Base-by-base conservation (phyloP, 2,113 vertebrate genomes). In the Istiophorus platypterus region DNA sequence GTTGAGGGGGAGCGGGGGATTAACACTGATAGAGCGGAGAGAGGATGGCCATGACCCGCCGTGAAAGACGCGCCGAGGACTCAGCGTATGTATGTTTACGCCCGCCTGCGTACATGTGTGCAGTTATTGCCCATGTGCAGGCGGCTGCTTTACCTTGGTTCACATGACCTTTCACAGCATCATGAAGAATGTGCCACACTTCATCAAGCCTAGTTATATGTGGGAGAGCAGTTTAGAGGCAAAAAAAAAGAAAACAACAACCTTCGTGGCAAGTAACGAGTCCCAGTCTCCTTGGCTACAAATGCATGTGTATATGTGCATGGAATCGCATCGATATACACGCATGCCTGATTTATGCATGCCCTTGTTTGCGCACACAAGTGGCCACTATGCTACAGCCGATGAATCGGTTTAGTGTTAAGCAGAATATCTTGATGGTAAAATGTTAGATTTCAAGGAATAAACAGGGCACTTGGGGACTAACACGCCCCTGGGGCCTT, bases 201-300 rank as follows among this genome's bases (percentile, higher is more conserved):
- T 86, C 64, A 68, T 92, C 80, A 84, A 24, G 39, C 59, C 52
- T 80, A 85, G 89, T 89, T 87, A 73, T 62, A 77, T 17, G 59
- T 65, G 57, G 54, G 66, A 51, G 26, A 74, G 64, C 59, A 56
- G 74, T 85, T 85, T 51, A 58, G 68, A 66, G 22, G 66, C 20
- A 64, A 45, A 63, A 72, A n/a, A n/a, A n/a, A n/a, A n/a, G n/a
- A n/a, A n/a, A n/a, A n/a, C n/a, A n/a, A 74, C 18, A n/a, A 84
- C 88, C 85, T 87, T 83, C 72, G 61, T 3, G 59, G 76, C 18
- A 1, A 20, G 26, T 56, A 66, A 65, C 75, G 72, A 39, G 49
- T 62, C 59, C 63, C 45, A 15, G 51, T 66, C 64, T 75, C 78
- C 76, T 72, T 78, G 66, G 81, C 67, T 58, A 56, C 49, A 80